phyloP scores from a whole-genome alignment of 2,888 invertebrate species.

The Lamellibrachia columna region DNA sequence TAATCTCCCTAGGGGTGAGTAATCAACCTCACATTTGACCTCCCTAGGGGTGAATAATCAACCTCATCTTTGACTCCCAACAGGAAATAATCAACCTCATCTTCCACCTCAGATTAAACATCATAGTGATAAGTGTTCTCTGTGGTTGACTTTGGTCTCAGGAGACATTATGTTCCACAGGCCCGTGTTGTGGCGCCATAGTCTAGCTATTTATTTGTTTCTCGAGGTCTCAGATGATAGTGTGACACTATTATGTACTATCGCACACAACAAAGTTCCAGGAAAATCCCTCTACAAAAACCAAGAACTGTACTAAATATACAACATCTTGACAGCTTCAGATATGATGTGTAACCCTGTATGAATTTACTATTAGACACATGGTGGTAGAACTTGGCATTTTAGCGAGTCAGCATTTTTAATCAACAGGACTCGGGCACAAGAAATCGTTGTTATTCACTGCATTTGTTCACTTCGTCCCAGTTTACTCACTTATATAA shows the following conservation, averaged over 20 bases:
- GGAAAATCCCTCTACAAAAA: neutral
- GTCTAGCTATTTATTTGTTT: neutral
- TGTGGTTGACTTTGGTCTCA: too few relatives aligned
- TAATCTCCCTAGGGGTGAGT: conserved; percentile 75
- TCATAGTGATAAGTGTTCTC: too few relatives aligned
- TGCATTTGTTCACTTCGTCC: neutral
- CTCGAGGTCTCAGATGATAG: neutral
- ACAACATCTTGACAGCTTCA: neutral
- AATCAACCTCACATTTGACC: neutral
- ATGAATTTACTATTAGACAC: neutral
- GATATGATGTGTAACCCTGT: neutral
- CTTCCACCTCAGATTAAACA: neutral
- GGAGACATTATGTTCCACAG: too few relatives aligned
- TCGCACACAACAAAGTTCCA: neutral
- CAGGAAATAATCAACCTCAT: neutral
- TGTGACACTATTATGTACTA: neutral
- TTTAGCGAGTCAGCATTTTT: too few relatives aligned
- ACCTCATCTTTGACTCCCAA: too few relatives aligned
- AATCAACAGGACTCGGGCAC: too few relatives aligned
- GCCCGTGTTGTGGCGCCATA: neutral
- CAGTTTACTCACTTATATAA: neutral
- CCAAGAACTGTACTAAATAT: neutral
- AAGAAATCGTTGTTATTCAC: too few relatives aligned
- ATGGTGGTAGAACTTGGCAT: too few relatives aligned
- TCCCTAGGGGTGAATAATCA: neutral